These are phyloP conservation scores for Mayetiola destructor DNA, from an alignment of 2,888 invertebrate genomes.

Conservation along the genomic window DNA sequence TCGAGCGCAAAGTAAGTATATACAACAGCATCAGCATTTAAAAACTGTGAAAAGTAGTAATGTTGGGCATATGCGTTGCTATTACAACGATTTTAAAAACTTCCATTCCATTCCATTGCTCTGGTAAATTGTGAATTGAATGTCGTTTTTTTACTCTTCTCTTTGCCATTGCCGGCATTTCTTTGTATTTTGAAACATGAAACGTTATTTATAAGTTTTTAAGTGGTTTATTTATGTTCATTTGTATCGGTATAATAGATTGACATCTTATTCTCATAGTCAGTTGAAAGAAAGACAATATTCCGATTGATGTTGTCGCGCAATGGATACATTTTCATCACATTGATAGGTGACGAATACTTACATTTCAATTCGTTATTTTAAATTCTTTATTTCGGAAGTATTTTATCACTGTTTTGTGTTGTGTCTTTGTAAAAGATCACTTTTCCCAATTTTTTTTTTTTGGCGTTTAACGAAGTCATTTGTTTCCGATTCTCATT, in stretches of 20 bases:
- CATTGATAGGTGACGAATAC: conserved; percentile 2
- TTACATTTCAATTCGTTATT: not conserved
- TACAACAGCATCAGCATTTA: no score
- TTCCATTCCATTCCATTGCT: not conserved
- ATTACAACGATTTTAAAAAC: no score
- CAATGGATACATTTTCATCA: not conserved
- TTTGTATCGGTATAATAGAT: conserved; percentile 5
- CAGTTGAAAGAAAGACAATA: not conserved
- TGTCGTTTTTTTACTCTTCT: not conserved
- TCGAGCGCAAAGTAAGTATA: no score
- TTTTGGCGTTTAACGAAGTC: no score
- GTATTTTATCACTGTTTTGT: not conserved
- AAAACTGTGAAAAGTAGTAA: conserved; percentile 12
- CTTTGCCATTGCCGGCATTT: not conserved
- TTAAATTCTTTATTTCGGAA: not conserved
- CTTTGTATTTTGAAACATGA: conserved; percentile 6
- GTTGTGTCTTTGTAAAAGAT: not conserved
- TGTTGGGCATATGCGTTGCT: no score
- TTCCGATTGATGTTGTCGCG: not conserved
- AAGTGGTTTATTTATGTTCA: conserved; percentile 13
- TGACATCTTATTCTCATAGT: conserved; percentile 10
- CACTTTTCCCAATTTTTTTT: no score
- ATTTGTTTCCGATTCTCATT: no score
- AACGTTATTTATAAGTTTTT: conserved; percentile 12
- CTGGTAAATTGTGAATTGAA: not conserved